Evolutionary conservation across 92 coral and sea anemone genomes (phyloP).

Genomic region (Parazoanthus darwini): DNA sequence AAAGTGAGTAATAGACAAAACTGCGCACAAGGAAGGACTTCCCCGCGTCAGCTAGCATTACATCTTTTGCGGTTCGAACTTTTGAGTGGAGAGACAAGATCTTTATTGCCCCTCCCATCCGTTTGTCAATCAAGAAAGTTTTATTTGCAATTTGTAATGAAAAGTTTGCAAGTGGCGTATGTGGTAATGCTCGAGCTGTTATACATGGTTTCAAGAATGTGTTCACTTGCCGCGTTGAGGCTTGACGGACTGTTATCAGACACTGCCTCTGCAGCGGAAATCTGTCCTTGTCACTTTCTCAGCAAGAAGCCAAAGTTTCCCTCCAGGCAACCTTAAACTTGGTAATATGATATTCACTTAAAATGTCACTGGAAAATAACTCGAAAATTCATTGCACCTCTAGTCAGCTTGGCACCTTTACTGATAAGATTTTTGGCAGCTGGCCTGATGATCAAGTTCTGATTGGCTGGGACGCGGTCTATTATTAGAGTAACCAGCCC

Average conservation of each 20-base stretch:
- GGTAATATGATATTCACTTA: slow-evolving; percentile 69
- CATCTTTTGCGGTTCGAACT: slow-evolving; percentile 14
- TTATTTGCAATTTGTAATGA: slow-evolving; percentile 25
- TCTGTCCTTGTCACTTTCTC: slow-evolving; percentile 43
- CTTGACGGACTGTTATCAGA: slow-evolving; percentile 4
- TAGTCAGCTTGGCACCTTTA: slow-evolving; percentile 77
- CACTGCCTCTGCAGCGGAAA: slow-evolving; percentile 8
- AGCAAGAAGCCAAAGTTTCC: slow-evolving; percentile 10
- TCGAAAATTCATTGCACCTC: slow-evolving; percentile 57
- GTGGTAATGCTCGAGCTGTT: background rate
- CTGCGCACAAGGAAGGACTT: background rate
- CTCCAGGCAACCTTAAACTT: slow-evolving; percentile 40
- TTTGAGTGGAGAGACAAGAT: slow-evolving; percentile 37
- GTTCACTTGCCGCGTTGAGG: background rate
- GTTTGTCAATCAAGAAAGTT: slow-evolving; percentile 39
- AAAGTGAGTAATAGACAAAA: background rate
- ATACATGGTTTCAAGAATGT: background rate
- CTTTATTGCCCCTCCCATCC: slow-evolving; percentile 47
- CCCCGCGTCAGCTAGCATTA: background rate
- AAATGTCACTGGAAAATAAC: slow-evolving; percentile 60
- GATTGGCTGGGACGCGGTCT: slow-evolving; percentile 62
- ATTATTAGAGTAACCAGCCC: slow-evolving; percentile 46
- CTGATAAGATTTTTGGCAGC: slow-evolving; percentile 71
- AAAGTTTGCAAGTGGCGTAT: background rate
- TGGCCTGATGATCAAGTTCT: slow-evolving; percentile 51